phyloP scores from a whole-genome alignment of 2,113 vertebrate genomes.

The Sitta europaea region DNA sequence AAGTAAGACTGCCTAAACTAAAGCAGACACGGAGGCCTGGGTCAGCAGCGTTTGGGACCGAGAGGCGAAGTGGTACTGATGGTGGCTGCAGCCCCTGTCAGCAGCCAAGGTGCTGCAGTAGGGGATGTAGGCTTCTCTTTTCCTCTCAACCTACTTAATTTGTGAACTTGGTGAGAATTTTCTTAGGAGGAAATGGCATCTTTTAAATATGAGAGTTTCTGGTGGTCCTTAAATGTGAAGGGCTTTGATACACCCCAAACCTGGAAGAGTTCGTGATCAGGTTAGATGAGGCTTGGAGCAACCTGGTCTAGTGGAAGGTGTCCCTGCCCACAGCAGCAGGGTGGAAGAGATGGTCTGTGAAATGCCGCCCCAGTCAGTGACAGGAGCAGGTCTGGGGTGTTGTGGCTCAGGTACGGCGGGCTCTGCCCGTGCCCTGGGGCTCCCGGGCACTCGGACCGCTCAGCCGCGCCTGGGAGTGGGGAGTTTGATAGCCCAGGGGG shows the following conservation, averaged over 20 bases:
- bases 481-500: background rate
- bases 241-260: background rate
- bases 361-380: background rate
- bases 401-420: accelerated
- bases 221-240: background rate
- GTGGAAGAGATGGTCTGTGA: background rate
- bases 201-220: background rate
- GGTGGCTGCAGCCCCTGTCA: background rate
- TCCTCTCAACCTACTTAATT: background rate
- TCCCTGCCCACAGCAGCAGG: background rate
- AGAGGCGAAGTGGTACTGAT: accelerated
- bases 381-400: background rate
- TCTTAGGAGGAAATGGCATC: no score
- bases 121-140: background rate
- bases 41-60: background rate
- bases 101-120: background rate
- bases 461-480: background rate
- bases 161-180: background rate
- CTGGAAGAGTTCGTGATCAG: background rate
- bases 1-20: background rate
- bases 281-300: background rate
- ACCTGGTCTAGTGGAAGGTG: background rate
- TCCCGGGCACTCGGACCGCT: background rate
- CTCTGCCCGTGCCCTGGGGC: background rate
- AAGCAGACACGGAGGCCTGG: accelerated